Percentiles rank a stretch among this genome's conserved stretches.
Evolutionary conservation across 2,113 vertebrate genomes (phyloP).

Genomic region (Morone saxatilis): DNA sequence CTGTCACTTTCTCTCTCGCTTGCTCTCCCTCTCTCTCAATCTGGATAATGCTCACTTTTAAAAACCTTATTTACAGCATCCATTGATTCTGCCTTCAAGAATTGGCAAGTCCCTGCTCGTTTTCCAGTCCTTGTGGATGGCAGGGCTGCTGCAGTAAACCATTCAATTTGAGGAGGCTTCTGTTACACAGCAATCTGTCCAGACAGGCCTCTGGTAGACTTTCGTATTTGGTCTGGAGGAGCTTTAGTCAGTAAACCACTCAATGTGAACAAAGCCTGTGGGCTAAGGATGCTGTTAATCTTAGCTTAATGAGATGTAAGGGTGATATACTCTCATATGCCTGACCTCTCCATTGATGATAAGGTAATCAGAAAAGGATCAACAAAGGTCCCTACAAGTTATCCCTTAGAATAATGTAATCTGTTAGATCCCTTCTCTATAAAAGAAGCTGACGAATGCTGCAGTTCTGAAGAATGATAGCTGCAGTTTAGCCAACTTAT

Average conservation of each 20-base stretch:
- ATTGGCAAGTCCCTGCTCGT: conserved; percentile 64
- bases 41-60: conserved; percentile 75
- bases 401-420: conserved; percentile 15
- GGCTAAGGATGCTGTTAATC: conserved; percentile 62
- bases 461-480: neutral
- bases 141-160: conserved; percentile 63
- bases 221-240: conserved; percentile 47
- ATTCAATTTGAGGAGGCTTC: conserved; percentile 71
- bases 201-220: conserved; percentile 53
- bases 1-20: conserved; percentile 33
- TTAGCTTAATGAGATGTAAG: conserved; percentile 54
- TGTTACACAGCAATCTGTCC: conserved; percentile 65
- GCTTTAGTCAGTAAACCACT: conserved; percentile 65
- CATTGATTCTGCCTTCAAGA: conserved; percentile 79
- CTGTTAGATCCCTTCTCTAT: neutral
- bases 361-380: conserved; percentile 37
- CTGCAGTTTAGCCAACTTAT: neutral
- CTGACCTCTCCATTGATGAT: conserved; percentile 40
- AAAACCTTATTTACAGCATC: conserved; percentile 80
- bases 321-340: conserved; percentile 38
- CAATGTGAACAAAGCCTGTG: conserved; percentile 57
- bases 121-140: conserved; percentile 60
- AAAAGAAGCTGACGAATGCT: conserved; percentile 21
- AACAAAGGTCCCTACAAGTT: neutral
- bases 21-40: conserved; percentile 54